phyloP scores from a whole-genome alignment of 2,888 invertebrate genomes.

The Apamea epomidion region DNA sequence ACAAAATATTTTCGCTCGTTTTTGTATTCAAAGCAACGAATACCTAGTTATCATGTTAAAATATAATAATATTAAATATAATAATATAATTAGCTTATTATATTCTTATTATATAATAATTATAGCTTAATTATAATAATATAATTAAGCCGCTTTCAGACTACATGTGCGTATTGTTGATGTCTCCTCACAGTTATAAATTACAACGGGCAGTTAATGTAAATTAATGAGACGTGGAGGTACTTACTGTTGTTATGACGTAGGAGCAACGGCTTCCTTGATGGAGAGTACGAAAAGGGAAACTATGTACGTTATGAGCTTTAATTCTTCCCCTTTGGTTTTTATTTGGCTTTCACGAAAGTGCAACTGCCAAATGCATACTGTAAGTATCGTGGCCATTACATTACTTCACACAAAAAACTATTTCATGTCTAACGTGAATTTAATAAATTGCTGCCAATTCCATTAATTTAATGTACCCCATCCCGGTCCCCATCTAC shows the following conservation, averaged over 20 bases:
- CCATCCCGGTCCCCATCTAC: neutral
- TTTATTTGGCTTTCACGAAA: neutral
- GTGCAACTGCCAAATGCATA: neutral
- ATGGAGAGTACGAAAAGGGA: neutral
- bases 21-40: neutral
- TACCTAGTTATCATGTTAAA: neutral
- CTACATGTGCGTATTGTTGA: conserved; percentile 27
- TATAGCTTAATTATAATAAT: neutral
- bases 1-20: neutral
- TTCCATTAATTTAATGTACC: neutral
- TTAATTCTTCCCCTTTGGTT: neutral
- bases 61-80: too few relatives aligned
- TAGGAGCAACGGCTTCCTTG: conserved; percentile 11
- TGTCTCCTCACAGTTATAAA: conserved; percentile 55
- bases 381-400: neutral
- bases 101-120: too few relatives aligned
- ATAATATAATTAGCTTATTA: too few relatives aligned
- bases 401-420: neutral
- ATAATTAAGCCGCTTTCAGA: conserved; percentile 47
- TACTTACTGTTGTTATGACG: conserved; percentile 46
- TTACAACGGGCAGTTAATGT: conserved; percentile 59
- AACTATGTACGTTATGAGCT: neutral
- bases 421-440: too few relatives aligned
- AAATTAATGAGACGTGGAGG: conserved; percentile 62
- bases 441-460: neutral